Percentiles rank a stretch among this genome's conserved stretches.
These are phyloP conservation scores for Lasaia peninsularis DNA, from an alignment of 1,140 invertebrate species.

Conservation along the genomic window DNA sequence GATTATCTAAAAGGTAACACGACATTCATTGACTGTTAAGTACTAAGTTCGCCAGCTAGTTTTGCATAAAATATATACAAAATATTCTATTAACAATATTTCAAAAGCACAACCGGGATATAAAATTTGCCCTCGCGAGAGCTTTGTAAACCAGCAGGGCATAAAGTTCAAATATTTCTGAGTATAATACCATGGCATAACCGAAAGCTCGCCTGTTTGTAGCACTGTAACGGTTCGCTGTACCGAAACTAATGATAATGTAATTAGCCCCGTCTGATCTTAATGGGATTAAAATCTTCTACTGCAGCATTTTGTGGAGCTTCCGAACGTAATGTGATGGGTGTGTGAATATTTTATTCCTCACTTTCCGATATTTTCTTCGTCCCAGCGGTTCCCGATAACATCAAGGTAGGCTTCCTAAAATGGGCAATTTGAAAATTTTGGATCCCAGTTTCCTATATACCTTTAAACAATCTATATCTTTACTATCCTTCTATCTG, in stretches of 20 bases:
- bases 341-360: not conserved
- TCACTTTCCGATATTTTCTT: too few species aligned
- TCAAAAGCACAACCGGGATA: conserved; percentile 15
- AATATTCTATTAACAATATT: not conserved
- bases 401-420: too few species aligned
- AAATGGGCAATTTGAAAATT: too few species aligned
- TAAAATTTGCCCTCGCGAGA: conserved; percentile 20
- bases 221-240: conserved; percentile 40
- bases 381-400: too few species aligned
- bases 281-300: conserved; percentile 41
- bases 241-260: conserved; percentile 54
- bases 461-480: too few species aligned
- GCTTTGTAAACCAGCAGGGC: conserved; percentile 20
- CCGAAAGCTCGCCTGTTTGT: conserved; percentile 29
- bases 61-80: not conserved
- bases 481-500: too few species aligned
- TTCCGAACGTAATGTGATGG: not conserved
- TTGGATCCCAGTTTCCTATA: too few species aligned
- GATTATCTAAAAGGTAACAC: too few species aligned
- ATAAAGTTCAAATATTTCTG: conserved; percentile 14
- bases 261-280: conserved; percentile 50
- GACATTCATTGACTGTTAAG: too few species aligned
- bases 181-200: conserved; percentile 23
- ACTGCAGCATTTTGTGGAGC: not conserved
- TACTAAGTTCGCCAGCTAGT: too few species aligned